Base-by-base conservation (phyloP, 2,113 vertebrate species). In the Bubalus kerabau region DNA sequence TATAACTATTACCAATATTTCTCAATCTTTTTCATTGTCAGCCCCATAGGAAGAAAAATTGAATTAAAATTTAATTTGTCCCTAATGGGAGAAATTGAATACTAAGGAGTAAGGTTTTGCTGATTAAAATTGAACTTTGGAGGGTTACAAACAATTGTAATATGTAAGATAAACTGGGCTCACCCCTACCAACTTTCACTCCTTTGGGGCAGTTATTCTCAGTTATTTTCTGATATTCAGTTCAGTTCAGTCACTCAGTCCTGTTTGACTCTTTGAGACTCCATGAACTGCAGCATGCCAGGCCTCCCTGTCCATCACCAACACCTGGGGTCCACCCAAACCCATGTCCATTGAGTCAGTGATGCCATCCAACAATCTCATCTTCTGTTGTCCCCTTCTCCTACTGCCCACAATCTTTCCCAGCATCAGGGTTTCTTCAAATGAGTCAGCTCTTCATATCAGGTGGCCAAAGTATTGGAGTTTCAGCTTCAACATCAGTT, bases 61-160 rank as follows among this genome's bases (percentile, higher is more conserved):
- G 8, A 64, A 52, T n/a, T 54, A 17, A 78, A 90, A 88, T 80
- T 76, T 8, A 84, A 26, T 24, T 56, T 88, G 24, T 97, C 3
- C 52, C 40, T 94, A 85, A 32, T 60, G 46, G 78, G 26, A 87
- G 40, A 91, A 95, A 90, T 24, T 48, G 8, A 82, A 82, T 56
- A 48, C 32, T n/a, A 87, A 83, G 43, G 40, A 93, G 26, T 21
- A 88, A 87, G 10, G 74, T 48, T 74, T 59, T 85, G 17, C 64
- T 78, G 12, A 43, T 14, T 87, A 83, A 82, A 78, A 43, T 23
- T 52, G 32, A 87, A n/a, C 12, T 52, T 78, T 28, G 52, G 40
- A 76, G 40, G 30, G 17, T 76, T 87, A 40, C 9, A 83, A 62
- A 86, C 4, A 32, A 64, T 48, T 89, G 23, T 84, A 24, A 76